Conservation (phyloP, 2,888 invertebrate genomes). For the Plagiodera versicolora region DNA sequence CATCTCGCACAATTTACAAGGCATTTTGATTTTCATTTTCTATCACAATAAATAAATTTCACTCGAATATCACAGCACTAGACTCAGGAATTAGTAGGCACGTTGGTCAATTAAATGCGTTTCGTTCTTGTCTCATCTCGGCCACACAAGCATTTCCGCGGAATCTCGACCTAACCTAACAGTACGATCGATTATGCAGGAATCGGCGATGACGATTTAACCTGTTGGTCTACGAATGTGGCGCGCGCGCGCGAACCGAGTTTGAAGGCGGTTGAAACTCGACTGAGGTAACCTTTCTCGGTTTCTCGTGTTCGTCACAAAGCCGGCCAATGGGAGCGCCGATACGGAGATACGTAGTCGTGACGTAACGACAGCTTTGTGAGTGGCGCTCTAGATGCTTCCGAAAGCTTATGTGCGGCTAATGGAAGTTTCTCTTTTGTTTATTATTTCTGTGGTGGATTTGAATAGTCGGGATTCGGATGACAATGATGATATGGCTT, state of each 20-base stretch:
- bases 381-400: slow-evolving; percentile 26
- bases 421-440: slow-evolving; percentile 11
- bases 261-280: slow-evolving; percentile 40
- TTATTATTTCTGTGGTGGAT: background rate
- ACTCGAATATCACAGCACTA: slow-evolving; percentile 43
- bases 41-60: slow-evolving; percentile 41
- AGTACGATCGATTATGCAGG: too few relatives aligned
- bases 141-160: slow-evolving; percentile 15
- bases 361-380: slow-evolving; percentile 44
- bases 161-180: background rate
- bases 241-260: slow-evolving; percentile 10
- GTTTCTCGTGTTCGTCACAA: too few relatives aligned
- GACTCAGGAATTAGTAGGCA: slow-evolving; percentile 34
- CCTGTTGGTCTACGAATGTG: slow-evolving; percentile 19
- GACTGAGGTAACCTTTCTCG: slow-evolving; percentile 50
- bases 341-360: slow-evolving; percentile 37
- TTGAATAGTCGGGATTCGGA: background rate
- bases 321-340: slow-evolving; percentile 41
- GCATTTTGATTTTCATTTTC: slow-evolving; percentile 50
- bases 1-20: slow-evolving; percentile 53
- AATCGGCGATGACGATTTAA: slow-evolving; percentile 19
- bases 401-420: slow-evolving; percentile 6
- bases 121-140: slow-evolving; percentile 27
- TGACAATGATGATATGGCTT: background rate
- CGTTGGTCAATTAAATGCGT: too few relatives aligned